Evolutionary conservation across 2,113 vertebrate genomes (phyloP), one percentile per base, ranked within the genome.

Genomic region (Lipotes vexillifer): DNA sequence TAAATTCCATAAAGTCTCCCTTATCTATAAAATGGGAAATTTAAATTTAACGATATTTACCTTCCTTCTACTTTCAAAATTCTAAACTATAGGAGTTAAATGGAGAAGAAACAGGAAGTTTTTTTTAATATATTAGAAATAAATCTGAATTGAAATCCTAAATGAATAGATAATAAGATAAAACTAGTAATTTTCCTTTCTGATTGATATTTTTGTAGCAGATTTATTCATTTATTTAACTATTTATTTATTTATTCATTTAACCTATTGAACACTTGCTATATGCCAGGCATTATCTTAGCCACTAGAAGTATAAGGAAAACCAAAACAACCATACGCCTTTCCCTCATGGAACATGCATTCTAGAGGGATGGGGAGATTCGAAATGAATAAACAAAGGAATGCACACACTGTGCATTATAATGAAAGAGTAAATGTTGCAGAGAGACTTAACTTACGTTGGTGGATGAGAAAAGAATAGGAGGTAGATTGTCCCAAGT

Each of bases 101-200:
- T 88, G 31, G 29, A 90, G n/a, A 66, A 83, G 36, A 68, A 77
- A 88, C 3, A 93, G 38, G 1, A 57, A 41, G 10, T 0, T 57
- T 57, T 57, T 55, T 8, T 3, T 1, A 57, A 49, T 52, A 52
- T 59, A 44, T 44, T 71, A 74, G 5, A 63, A 94, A 65, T 80
- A 65, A 75, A 74, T 66, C 55, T 66, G 36, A 75, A 91, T 38
- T 49, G 11, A 88, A 96, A 88, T 1, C 6, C 18, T 81, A 88
- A 88, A 27, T 94, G 5, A 95, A 78, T 29, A 65, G 8, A 75
- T 84, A 74, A 63, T 17, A 90, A 57, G 27, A 92, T 49, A 69
- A 82, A 90, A 65, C 52, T 38, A 83, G 41, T 55, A 69, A 93
- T 85, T 93, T 96, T 96, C 23, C 12, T 65, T 80, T 90, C 49